phyloP scores from a whole-genome alignment of 2,797 vertebrate species.

The Clarias pachynema region DNA sequence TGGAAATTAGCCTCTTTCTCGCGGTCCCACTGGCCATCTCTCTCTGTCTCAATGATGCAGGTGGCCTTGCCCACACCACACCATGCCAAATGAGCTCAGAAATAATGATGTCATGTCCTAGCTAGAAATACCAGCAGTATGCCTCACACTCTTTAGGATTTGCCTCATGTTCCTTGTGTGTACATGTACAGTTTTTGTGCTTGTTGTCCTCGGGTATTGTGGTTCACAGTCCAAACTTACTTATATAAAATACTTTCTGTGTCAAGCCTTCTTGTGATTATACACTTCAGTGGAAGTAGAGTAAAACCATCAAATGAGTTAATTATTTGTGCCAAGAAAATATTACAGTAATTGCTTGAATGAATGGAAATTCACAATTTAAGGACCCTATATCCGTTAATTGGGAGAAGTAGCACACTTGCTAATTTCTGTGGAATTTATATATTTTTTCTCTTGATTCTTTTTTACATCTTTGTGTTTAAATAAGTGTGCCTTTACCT shows the following conservation, averaged over 20 bases:
- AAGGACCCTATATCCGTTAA: not conserved
- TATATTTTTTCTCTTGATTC: no score
- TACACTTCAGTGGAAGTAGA: not conserved
- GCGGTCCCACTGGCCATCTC: not conserved
- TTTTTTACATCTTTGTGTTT: no score
- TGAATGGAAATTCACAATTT: not conserved
- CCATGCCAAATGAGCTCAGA: constrained; percentile 52
- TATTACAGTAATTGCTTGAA: not conserved
- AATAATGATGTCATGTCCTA: constrained; percentile 59
- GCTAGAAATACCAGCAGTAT: constrained; percentile 54
- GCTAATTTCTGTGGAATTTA: no score
- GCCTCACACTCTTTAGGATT: constrained; percentile 57
- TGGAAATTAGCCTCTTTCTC: constrained; percentile 42
- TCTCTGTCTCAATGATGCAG: constrained; percentile 20
- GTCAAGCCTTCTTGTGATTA: not conserved
- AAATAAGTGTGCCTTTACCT: no score
- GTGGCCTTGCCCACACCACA: constrained; percentile 38
- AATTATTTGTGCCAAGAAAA: not conserved
- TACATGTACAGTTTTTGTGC: constrained; percentile 35
- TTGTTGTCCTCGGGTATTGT: constrained; percentile 43
- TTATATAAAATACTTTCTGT: not conserved
- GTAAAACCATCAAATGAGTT: not conserved
- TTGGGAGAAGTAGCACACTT: no score
- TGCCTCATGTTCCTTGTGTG: constrained; percentile 50
- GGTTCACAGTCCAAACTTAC: not conserved